A percentile compares a stretch with the other conserved stretches of the same genome.
These are phyloP conservation scores for Eudasyphora cyanicolor DNA, from an alignment of 2,888 invertebrate species.

Conservation along the genomic window DNA sequence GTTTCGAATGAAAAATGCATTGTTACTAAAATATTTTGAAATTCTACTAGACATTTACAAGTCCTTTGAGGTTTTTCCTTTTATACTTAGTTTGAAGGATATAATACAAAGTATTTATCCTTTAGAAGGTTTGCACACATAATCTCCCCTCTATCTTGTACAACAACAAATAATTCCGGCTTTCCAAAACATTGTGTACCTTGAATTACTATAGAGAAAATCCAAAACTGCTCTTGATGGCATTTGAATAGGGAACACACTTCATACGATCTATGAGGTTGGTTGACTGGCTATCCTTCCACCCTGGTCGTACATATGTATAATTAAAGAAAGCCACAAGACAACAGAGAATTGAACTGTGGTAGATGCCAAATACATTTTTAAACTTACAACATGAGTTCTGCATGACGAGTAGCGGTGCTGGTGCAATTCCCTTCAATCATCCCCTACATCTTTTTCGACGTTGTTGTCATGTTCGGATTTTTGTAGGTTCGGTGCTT, in stretches of 20 bases:
- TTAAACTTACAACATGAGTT: slow-evolving; percentile 35
- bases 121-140: neutral
- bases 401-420: neutral
- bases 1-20: neutral
- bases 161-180: too few relatives aligned
- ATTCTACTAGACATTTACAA: neutral
- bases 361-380: slow-evolving; percentile 25
- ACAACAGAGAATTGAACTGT: slow-evolving; percentile 41
- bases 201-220: neutral
- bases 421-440: slow-evolving; percentile 25
- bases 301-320: neutral
- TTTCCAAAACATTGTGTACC: neutral
- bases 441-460: neutral
- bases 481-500: neutral
- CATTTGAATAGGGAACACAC: neutral
- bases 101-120: too few relatives aligned
- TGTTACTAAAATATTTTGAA: neutral
- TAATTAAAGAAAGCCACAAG: slow-evolving; percentile 31
- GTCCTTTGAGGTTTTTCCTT: neutral
- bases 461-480: neutral
- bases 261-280: neutral
- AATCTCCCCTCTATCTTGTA: too few relatives aligned
- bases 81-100: neutral
- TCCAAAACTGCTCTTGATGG: neutral
- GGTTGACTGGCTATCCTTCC: too few relatives aligned